phyloP scores from a whole-genome alignment of 2,797 vertebrate species.

The Malurus leucopterus region DNA sequence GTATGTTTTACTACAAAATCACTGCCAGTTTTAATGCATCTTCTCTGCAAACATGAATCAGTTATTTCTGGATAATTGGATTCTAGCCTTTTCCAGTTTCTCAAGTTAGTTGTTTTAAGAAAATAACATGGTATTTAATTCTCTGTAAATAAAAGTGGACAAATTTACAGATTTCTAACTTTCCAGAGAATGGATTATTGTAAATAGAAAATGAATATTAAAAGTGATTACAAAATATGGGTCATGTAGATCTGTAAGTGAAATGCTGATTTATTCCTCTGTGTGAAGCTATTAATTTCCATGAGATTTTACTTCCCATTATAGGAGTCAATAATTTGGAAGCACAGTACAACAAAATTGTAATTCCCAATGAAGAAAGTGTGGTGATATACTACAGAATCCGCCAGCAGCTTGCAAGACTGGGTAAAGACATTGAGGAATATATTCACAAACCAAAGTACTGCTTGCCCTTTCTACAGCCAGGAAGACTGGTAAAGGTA shows the following conservation, averaged over 20 bases:
- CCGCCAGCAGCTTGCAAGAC: constrained; percentile 90
- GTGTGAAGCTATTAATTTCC: not conserved
- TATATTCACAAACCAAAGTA: constrained; percentile 94
- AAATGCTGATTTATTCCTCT: not conserved
- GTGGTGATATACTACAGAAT: constrained; percentile 95
- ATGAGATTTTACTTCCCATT: constrained; percentile 2
- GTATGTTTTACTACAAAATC: not conserved
- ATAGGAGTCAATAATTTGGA: constrained; percentile 89
- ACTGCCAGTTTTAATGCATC: not conserved
- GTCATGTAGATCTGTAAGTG: not conserved
- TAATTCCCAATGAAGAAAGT: constrained; percentile 92
- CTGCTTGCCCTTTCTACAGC: constrained; percentile 93
- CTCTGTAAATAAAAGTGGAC: not conserved
- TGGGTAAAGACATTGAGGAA: constrained; percentile 93
- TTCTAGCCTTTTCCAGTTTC: not conserved
- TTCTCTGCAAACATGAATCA: not conserved
- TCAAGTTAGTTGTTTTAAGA: not conserved
- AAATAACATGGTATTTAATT: not conserved
- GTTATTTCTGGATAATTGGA: not conserved
- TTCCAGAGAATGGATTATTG: not conserved
- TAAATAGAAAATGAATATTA: not conserved
- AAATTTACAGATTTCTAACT: not conserved
- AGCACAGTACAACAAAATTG: constrained; percentile 87
- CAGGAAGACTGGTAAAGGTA: constrained; percentile 93
- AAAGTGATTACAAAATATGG: not conserved